These are phyloP conservation scores for Sebastes reedi DNA, from an alignment of 2,797 vertebrate genomes.

Conservation along the genomic window DNA sequence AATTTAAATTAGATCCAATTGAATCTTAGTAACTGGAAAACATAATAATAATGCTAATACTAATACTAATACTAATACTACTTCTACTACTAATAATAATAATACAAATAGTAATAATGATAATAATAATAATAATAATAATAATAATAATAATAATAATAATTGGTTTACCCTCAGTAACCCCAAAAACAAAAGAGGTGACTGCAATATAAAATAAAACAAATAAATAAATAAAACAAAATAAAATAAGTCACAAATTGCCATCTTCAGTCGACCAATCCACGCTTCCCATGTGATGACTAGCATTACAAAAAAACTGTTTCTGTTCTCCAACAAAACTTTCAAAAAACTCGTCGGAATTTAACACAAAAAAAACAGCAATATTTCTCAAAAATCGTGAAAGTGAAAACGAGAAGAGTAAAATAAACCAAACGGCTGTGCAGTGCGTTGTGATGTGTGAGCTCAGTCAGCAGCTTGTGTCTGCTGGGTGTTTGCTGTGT, in stretches of 20 bases:
- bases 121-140: no score
- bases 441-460: not conserved
- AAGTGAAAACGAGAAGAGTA: not conserved
- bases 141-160: no score
- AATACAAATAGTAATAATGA: no score
- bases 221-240: not conserved
- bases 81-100: no score
- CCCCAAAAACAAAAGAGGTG: not conserved
- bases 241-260: not conserved
- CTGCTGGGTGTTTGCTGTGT: not conserved
- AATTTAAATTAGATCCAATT: not conserved
- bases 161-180: not conserved
- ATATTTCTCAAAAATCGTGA: not conserved
- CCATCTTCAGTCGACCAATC: not conserved
- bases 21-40: not conserved
- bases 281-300: not conserved
- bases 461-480: slow-evolving; percentile 29
- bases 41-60: no score
- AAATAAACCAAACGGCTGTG: no score
- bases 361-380: no score
- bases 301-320: not conserved
- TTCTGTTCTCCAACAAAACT: not conserved
- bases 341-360: not conserved
- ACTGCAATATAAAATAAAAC: not conserved
- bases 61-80: no score